Evolutionary conservation across 2,888 invertebrate genomes (phyloP), one percentile per base, ranked within the genome.

Genomic region (Chorisops tibialis): DNA sequence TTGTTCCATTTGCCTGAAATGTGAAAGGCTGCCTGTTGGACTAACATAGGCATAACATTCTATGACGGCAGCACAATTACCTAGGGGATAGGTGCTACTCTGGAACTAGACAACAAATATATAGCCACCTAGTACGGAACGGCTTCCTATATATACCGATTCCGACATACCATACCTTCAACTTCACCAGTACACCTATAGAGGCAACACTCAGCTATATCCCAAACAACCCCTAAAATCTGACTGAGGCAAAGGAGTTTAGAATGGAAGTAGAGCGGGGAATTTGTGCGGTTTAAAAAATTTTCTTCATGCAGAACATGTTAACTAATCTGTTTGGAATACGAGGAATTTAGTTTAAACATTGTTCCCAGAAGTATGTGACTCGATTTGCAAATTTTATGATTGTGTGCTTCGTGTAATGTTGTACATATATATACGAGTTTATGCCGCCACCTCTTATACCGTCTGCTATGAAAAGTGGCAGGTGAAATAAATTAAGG

Each of bases 291-390:
- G 52, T 52, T 60, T 59, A 39, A 60, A 60, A 60, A 60, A 50
- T 60, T 38, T 60, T 60, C 59, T 38, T 60, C 59, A 60, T 60
- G 59, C 59, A 60, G 39, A 60, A 60, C 59, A 60, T 60, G 59
- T 60, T 60, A 60, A 60, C 59, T 60, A 60, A 60, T 60, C 59
- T 60, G 59, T 60, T 60, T 60, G 59, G 50, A 60, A 59, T 59
- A 59, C 59, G 59, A 59, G 59, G 59, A 59, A 60, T 60, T 60
- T 60, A 60, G 59, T 60, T 60, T 60, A 60, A 60, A 49, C 59
- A 60, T 49, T 60, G 59, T 60, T 60, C 59, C 38, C 59, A 35
- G 14, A 60, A 60, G 59, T 60, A 60, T 60, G 59, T 60, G 59
- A 60, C 59, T 60, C 30, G 59, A 60, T 60, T 60, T 50, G 50